A percentile compares a stretch with the other conserved stretches of the same genome.
Conservation (phyloP, 2,113 vertebrate species). For the Tapirus terrestris region DNA sequence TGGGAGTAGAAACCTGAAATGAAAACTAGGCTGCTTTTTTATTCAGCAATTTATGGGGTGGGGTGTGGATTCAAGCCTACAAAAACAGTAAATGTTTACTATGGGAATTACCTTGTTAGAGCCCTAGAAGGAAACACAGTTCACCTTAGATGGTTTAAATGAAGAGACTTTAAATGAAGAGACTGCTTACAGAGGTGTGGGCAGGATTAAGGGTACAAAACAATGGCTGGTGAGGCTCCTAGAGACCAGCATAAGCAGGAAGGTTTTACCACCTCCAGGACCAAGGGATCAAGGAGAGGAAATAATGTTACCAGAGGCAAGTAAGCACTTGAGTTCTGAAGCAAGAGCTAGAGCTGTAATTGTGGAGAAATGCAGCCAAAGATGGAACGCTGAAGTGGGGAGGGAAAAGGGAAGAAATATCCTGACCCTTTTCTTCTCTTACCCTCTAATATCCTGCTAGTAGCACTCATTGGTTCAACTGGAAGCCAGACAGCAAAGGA, state of each 20-base stretch:
- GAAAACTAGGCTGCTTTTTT: slow-evolving; percentile 47
- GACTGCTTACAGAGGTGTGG: background rate
- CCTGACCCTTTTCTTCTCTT: background rate
- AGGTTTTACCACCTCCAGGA: background rate
- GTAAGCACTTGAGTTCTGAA: background rate
- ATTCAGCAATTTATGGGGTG: background rate
- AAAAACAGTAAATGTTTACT: background rate
- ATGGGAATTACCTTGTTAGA: background rate
- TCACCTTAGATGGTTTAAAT: background rate
- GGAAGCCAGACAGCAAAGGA: background rate
- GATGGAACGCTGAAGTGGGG: background rate
- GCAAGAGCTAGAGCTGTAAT: background rate
- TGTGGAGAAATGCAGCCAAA: background rate
- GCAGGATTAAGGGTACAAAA: background rate
- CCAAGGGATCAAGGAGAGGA: background rate
- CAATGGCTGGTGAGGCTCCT: background rate
- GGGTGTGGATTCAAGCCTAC: background rate
- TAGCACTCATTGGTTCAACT: background rate
- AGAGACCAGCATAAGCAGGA: background rate
- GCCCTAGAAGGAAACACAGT: background rate
- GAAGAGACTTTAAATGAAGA: background rate
- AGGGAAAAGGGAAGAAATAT: background rate
- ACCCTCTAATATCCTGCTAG: background rate
- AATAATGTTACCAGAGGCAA: background rate
- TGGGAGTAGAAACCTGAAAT: background rate